These are phyloP conservation scores for Erithacus rubecula DNA, from an alignment of 2,797 vertebrate genomes.

Conservation along the genomic window DNA sequence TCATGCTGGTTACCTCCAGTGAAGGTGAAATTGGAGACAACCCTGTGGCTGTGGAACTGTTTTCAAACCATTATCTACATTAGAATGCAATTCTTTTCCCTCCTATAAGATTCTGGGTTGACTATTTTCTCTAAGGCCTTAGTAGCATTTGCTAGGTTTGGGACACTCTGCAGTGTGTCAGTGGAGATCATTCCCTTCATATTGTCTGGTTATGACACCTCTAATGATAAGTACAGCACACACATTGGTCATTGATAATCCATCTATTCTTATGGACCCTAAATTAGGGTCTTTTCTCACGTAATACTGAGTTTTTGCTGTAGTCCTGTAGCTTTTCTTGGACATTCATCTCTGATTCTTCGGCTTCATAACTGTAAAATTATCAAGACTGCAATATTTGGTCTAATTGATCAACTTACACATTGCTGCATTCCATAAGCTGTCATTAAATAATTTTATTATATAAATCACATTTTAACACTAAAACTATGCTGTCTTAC, in stretches of 20 bases:
- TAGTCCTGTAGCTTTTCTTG: neutral
- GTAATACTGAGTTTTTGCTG: neutral
- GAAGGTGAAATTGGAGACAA: neutral
- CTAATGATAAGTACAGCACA: neutral
- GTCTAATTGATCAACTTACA: neutral
- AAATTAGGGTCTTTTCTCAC: neutral
- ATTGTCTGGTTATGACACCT: neutral
- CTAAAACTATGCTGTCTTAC: neutral
- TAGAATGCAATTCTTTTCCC: neutral
- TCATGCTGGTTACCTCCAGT: neutral
- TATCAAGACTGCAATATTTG: neutral
- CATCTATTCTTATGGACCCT: neutral
- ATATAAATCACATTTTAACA: neutral
- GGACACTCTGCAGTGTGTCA: neutral
- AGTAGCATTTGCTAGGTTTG: neutral
- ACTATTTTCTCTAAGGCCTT: rapidly evolving
- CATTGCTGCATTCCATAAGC: neutral
- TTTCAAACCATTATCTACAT: neutral
- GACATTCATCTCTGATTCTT: neutral
- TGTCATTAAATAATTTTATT: neutral
- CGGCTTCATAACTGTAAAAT: neutral
- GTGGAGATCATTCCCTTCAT: neutral
- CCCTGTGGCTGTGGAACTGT: neutral
- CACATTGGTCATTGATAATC: neutral
- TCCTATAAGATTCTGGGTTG: neutral